These are phyloP conservation scores for Hybognathus amarus DNA, from an alignment of 2,797 vertebrate species.

Conservation along the genomic window DNA sequence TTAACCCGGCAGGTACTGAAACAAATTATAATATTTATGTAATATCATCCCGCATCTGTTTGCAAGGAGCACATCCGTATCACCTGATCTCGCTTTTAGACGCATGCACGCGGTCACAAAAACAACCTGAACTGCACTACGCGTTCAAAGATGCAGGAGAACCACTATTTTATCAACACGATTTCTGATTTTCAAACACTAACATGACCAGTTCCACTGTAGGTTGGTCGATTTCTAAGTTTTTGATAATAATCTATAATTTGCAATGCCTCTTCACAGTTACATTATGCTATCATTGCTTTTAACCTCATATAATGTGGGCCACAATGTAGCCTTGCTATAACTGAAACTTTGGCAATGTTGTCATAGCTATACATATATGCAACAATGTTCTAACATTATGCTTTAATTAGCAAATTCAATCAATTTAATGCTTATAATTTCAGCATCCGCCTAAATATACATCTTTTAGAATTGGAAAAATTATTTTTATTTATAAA, in stretches of 20 bases:
- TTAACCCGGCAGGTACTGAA: constrained; percentile 97
- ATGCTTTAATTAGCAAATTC: not conserved
- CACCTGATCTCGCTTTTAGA: constrained; percentile 47
- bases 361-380: not conserved
- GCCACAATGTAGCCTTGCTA: not conserved
- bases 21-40: constrained; percentile 99
- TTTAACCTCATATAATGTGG: not conserved
- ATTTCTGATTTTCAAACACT: not conserved
- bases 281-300: not conserved
- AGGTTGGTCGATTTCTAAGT: not conserved
- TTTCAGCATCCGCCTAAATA: not conserved
- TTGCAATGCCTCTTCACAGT: not conserved
- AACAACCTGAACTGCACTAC: not conserved
- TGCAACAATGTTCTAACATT: not conserved
- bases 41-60: constrained; percentile 98
- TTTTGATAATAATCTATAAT: not conserved
- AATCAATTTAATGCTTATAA: not conserved
- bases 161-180: not conserved
- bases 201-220: not conserved
- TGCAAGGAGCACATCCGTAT: constrained; percentile 70
- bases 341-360: not conserved
- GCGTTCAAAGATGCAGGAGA: not conserved
- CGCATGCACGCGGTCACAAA: constrained; percentile 8
- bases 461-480: not conserved
- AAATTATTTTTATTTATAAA: not conserved